Evolutionary conservation across 2,113 vertebrate genomes (phyloP).

Genomic region (Mionectes macconnelli): DNA sequence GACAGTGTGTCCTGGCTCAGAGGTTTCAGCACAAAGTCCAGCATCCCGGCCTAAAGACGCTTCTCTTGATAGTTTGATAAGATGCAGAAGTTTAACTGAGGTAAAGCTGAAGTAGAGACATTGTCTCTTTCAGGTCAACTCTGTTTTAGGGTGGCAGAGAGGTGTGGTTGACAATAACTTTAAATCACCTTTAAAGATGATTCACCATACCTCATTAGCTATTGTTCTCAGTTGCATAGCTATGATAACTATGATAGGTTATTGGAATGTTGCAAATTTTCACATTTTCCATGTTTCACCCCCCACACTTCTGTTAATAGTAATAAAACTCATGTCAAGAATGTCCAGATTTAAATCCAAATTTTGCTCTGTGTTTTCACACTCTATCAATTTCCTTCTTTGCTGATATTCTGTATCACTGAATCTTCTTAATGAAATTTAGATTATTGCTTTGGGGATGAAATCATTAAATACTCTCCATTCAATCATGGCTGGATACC

Average conservation of each 20-base stretch:
- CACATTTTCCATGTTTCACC: background rate
- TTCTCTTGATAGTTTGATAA: background rate
- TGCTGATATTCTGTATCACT: background rate
- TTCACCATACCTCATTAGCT: background rate
- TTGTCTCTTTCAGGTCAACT: background rate
- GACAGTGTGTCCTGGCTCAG: background rate
- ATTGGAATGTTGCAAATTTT: background rate
- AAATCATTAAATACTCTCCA: background rate
- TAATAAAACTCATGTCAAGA: accelerated
- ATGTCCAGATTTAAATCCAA: background rate
- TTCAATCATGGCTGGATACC: background rate
- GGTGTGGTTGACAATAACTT: background rate
- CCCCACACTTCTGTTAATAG: background rate
- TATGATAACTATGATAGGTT: background rate
- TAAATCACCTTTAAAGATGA: background rate
- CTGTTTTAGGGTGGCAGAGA: background rate
- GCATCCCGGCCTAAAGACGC: background rate
- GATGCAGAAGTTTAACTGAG: background rate
- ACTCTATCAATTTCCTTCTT: background rate
- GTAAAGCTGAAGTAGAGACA: background rate
- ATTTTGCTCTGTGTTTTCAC: background rate
- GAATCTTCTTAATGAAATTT: background rate
- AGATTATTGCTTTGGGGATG: background rate
- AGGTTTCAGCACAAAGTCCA: background rate
- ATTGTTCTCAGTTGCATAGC: background rate